Percentiles rank a stretch among this genome's conserved stretches.
These are phyloP conservation scores for Trachelus tabidus DNA, from an alignment of 2,888 invertebrate genomes.

Conservation along the genomic window DNA sequence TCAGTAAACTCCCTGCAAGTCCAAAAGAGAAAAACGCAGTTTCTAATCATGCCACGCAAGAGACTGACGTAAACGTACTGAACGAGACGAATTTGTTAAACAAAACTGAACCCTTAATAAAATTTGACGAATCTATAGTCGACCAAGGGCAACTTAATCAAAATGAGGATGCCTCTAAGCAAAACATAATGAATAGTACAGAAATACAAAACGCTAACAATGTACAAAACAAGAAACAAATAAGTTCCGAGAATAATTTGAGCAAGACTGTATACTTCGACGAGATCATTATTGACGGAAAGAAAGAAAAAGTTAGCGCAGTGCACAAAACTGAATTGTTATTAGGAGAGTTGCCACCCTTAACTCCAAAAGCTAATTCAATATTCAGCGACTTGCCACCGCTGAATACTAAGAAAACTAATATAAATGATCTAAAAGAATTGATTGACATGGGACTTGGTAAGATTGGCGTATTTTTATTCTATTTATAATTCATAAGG, in stretches of 20 bases:
- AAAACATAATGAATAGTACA: constrained; percentile 46
- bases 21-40: constrained; percentile 38
- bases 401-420: constrained; percentile 59
- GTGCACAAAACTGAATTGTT: constrained; percentile 48
- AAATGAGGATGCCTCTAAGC: constrained; percentile 51
- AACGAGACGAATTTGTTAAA: constrained; percentile 45
- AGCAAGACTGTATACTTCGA: constrained; percentile 59
- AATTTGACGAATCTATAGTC: constrained; percentile 52
- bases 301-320: constrained; percentile 52
- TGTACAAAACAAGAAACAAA: constrained; percentile 52
- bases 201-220: constrained; percentile 56
- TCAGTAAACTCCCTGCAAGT: constrained; percentile 35
- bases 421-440: constrained; percentile 61
- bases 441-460: constrained; percentile 58
- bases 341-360: constrained; percentile 51
- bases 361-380: constrained; percentile 53
- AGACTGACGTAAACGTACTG: constrained; percentile 40
- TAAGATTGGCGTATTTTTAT: constrained; percentile 31
- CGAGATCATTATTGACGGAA: constrained; percentile 60
- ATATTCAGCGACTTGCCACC: constrained; percentile 61
- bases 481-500: not conserved
- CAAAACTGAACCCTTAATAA: constrained; percentile 50
- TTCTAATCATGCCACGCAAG: constrained; percentile 35
- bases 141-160: constrained; percentile 44
- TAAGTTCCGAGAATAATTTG: constrained; percentile 49